Percentiles rank a stretch among this genome's conserved stretches.
phyloP scores from a whole-genome alignment of 2,113 vertebrate species.

The Todiramphus saurophagus region DNA sequence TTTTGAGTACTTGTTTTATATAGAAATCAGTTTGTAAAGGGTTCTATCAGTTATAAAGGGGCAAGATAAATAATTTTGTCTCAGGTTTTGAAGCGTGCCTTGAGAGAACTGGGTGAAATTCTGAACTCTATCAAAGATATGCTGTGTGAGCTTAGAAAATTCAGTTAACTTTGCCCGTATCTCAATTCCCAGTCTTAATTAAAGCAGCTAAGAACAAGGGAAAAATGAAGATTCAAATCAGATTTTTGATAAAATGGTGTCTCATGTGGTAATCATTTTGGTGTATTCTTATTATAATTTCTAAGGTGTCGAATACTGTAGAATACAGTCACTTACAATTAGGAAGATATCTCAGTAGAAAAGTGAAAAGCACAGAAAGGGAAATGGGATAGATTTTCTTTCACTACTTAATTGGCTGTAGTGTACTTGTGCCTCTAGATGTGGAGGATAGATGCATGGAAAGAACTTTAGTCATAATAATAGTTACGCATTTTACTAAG shows the following conservation, averaged over 20 bases:
- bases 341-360: neutral
- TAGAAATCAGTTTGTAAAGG: neutral
- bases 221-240: neutral
- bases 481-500: neutral
- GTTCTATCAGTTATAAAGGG: neutral
- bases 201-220: neutral
- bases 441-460: neutral
- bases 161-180: neutral
- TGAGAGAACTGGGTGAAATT: neutral
- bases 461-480: neutral
- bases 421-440: neutral
- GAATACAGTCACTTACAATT: neutral
- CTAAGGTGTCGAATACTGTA: neutral
- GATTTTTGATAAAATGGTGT: neutral
- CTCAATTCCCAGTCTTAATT: constrained; percentile 37
- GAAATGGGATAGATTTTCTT: neutral
- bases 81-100: neutral
- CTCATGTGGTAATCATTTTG: neutral
- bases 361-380: neutral
- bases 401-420: neutral
- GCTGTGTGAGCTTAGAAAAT: neutral
- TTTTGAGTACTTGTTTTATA: neutral
- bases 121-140: neutral
- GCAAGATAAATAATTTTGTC: neutral
- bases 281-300: neutral